Evolutionary conservation across 2,888 invertebrate genomes (phyloP).

Genomic region (Didymodactylos carnosus): DNA sequence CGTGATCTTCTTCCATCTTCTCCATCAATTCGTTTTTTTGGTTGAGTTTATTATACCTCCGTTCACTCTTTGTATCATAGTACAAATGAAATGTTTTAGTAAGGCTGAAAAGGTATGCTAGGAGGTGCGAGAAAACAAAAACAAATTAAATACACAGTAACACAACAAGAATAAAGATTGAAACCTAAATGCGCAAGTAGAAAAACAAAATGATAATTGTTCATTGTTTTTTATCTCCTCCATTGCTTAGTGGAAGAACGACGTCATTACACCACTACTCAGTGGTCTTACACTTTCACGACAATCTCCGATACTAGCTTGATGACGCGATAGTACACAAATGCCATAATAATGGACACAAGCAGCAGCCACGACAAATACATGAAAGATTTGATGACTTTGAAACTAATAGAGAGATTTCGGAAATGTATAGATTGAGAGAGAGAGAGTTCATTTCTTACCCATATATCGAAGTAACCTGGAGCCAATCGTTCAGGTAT

Average conservation of each 20-base stretch:
- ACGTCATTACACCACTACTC: background rate
- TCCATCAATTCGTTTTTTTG: too few species aligned
- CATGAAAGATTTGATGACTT: conserved; percentile 97
- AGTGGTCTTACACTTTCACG: background rate
- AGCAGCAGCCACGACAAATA: conserved; percentile 85
- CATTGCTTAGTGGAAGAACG: background rate
- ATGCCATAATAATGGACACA: conserved; percentile 97
- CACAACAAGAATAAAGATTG: too few species aligned
- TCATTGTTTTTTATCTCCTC: background rate
- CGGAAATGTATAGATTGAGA: conserved; percentile 6
- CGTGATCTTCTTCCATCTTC: too few species aligned
- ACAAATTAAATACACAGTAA: too few species aligned
- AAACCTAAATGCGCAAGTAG: too few species aligned
- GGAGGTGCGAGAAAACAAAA: too few species aligned
- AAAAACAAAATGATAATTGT: too few species aligned
- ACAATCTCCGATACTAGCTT: conserved; percentile 31
- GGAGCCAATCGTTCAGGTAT: conserved; percentile 98
- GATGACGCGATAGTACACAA: conserved; percentile 79
- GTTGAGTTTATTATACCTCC: too few species aligned
- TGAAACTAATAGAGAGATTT: conserved; percentile 52
- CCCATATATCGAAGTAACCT: conserved; percentile 86
- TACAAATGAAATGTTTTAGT: too few species aligned
- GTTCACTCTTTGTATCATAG: too few species aligned
- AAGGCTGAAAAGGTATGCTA: too few species aligned
- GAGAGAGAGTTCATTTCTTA: background rate